Base-by-base conservation (phyloP, 2,113 vertebrate genomes). In the Panurus biarmicus region DNA sequence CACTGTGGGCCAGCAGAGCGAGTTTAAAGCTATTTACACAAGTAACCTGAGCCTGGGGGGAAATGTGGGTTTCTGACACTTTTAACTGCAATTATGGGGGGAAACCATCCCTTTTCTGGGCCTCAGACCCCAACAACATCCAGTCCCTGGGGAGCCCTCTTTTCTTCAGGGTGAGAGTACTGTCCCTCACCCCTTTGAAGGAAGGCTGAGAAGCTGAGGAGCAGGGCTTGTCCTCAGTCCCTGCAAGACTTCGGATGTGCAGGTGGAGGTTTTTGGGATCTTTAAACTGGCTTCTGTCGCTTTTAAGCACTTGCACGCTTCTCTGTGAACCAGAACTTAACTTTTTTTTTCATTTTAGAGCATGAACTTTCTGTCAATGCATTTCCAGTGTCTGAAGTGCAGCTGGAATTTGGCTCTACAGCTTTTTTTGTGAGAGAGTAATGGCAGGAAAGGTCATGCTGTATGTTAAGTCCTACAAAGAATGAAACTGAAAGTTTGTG, bases 61-160 rank as follows among this genome's bases (percentile, higher is more conserved):
- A 61, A 35, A 56, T 5, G 26, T 1, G 7, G 73, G 33, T 67
- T 69, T 57, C 47, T 73, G 72, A 73, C 42, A 65, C 5, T 15
- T 77, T 60, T 73, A 75, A 47, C 28, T 64, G 31, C 47, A 72
- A 1, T n/a, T 28, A 40, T 17, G n/a, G 22, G 38, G 22, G 38
- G 35, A 8, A 79, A 79, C 12, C 10, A 80, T 64, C 42, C 15
- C 28, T 88, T 72, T 92, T 70, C 58, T 36, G 44, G 36, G 44
- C 42, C 48, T 23, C 0, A 3, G 38, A 11, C 9, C 23, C 23
- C 0, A 2, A 23, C 5, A 45, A 38, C 18, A 67, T 67, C 44
- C 0, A 0, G 22, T 78, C 19, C n/a, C 35, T 22, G 7, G 20
- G 69, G 58, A 91, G 16, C 50, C 35, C 33, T 76, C 42, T n/a